These are phyloP conservation scores for Athrips mouffetella DNA, from an alignment of 2,888 invertebrate species.

Conservation along the genomic window DNA sequence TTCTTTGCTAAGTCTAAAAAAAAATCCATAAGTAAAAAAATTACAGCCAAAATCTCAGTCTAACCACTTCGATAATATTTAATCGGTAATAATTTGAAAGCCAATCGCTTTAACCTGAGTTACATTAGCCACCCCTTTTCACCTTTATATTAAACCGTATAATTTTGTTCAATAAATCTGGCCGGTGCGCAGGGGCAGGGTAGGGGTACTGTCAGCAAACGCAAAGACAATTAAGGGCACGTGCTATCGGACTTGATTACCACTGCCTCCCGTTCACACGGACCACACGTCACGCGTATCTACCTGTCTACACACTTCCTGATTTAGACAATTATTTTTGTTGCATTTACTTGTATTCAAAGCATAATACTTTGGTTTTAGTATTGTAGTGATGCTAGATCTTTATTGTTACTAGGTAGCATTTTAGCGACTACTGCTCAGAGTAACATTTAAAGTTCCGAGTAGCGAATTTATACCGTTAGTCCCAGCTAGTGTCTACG, in stretches of 20 bases:
- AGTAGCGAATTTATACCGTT: no score
- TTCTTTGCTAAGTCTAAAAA: no score
- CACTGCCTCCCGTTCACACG: slow-evolving; percentile 10
- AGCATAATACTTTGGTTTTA: no score
- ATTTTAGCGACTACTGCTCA: no score
- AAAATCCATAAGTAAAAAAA: no score
- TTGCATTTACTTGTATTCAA: not conserved
- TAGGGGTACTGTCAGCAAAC: slow-evolving; percentile 32
- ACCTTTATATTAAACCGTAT: slow-evolving; percentile 48
- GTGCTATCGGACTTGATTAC: slow-evolving; percentile 37
- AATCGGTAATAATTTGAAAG: slow-evolving; percentile 1
- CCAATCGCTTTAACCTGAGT: slow-evolving; percentile 5
- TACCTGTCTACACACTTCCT: slow-evolving; percentile 3
- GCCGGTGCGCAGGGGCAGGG: slow-evolving; percentile 27
- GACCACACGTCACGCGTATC: slow-evolving; percentile 2
- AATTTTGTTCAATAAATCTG: slow-evolving; percentile 54
- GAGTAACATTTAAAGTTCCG: no score
- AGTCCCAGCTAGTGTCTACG: no score
- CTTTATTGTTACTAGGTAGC: no score
- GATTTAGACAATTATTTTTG: not conserved
- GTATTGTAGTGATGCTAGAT: no score
- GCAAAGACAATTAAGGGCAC: slow-evolving; percentile 62
- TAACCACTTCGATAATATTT: no score
- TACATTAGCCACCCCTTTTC: slow-evolving; percentile 22
- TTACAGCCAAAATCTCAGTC: no score